A percentile compares a stretch with the other conserved stretches of the same genome.
phyloP scores from a whole-genome alignment of 2,113 vertebrate species.

The Crotalus tigris region DNA sequence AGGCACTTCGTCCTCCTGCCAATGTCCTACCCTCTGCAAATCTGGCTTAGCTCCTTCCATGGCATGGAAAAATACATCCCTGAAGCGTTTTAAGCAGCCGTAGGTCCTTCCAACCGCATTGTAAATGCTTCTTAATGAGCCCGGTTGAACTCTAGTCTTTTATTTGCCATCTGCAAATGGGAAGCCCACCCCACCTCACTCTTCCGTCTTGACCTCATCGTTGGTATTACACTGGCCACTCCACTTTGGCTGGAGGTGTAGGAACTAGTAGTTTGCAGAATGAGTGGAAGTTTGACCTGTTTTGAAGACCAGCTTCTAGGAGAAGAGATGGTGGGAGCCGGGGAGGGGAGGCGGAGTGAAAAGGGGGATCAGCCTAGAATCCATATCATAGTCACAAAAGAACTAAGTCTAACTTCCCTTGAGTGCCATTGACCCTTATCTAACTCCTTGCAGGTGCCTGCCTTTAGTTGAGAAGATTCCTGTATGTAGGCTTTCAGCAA shows the following conservation, averaged over 20 bases:
- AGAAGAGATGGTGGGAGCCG: background rate
- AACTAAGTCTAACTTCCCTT: background rate
- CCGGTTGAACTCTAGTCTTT: slow-evolving; percentile 42
- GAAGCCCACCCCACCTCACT: slow-evolving; percentile 30
- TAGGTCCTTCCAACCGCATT: slow-evolving; percentile 7
- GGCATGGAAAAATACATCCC: slow-evolving; percentile 32
- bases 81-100: slow-evolving; percentile 34
- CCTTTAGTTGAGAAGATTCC: background rate
- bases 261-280: background rate
- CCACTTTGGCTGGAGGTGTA: background rate
- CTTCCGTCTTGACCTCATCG: slow-evolving; percentile 41
- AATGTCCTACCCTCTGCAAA: background rate
- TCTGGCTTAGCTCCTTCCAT: background rate
- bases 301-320: background rate
- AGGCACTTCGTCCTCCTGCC: slow-evolving; percentile 7
- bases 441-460: too few relatives aligned
- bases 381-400: background rate
- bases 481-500: background rate
- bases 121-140: slow-evolving; percentile 23
- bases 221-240: slow-evolving; percentile 30
- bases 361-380: background rate
- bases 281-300: background rate
- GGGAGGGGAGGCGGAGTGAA: background rate
- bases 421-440: too few relatives aligned
- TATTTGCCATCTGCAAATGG: slow-evolving; percentile 50